Evolutionary conservation across 2,113 vertebrate genomes (phyloP).

Genomic region (Malaclemys terrapin): DNA sequence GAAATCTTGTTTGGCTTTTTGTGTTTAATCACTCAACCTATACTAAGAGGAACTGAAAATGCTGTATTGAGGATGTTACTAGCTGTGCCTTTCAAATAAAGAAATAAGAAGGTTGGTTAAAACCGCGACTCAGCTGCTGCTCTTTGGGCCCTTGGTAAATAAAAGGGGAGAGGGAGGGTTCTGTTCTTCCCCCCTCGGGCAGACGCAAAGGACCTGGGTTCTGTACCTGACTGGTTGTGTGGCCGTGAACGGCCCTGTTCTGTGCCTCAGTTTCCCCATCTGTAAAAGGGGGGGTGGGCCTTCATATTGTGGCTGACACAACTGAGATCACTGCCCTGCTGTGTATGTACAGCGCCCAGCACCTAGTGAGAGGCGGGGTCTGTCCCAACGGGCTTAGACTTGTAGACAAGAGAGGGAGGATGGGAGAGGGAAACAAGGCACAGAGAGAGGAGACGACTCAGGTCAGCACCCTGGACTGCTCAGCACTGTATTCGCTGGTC

Average conservation of each 20-base stretch:
- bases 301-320: background rate
- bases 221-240: background rate
- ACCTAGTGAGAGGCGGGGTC: background rate
- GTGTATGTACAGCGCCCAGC: background rate
- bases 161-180: background rate
- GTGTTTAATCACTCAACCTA: constrained; percentile 79
- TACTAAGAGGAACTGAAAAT: constrained; percentile 74
- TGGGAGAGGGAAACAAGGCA: background rate
- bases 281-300: no score
- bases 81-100: constrained; percentile 89
- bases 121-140: background rate
- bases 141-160: background rate
- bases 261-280: no score
- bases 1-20: constrained; percentile 74
- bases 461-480: background rate
- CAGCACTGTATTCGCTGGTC: background rate
- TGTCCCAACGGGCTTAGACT: background rate
- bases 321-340: background rate
- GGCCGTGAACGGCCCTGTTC: background rate
- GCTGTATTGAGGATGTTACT: constrained; percentile 80
- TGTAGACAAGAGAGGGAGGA: no score
- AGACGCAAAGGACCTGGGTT: background rate
- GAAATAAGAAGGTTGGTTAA: constrained; percentile 81
- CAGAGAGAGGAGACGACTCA: background rate
- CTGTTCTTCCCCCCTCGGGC: fast-evolving